phyloP scores from a whole-genome alignment of 2,797 vertebrate genomes.

The Mus caroli region DNA sequence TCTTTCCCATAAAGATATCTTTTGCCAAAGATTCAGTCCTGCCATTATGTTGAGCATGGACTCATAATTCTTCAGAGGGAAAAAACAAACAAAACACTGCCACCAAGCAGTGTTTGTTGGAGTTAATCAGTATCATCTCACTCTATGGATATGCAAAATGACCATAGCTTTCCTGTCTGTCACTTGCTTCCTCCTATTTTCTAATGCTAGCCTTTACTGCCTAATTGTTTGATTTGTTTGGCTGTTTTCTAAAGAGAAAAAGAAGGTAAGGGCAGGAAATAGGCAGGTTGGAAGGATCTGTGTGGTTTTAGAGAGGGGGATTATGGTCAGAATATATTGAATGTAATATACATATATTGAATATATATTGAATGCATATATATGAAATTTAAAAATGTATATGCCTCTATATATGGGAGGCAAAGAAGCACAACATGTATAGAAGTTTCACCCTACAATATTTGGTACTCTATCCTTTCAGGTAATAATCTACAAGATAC shows the following conservation, averaged over 20 bases:
- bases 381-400: not conserved
- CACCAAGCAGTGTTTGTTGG: not conserved
- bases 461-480: too few relatives aligned
- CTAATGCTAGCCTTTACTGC: not conserved
- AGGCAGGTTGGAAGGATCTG: not conserved
- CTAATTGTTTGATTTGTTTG: not conserved
- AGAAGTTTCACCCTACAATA: not conserved
- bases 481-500: not conserved
- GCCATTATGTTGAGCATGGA: not conserved
- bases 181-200: not conserved
- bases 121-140: not conserved
- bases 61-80: not conserved
- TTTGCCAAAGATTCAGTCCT: not conserved
- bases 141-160: not conserved
- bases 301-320: too few relatives aligned
- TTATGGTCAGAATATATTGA: not conserved
- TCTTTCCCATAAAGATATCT: not conserved
- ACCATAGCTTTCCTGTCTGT: not conserved
- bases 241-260: not conserved
- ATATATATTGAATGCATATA: too few relatives aligned
- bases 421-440: not conserved
- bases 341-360: not conserved
- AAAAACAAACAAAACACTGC: not conserved
- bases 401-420: not conserved
- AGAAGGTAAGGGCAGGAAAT: not conserved